Conservation (phyloP, 2,888 invertebrate species). For the Caradrina clavipalpis region DNA sequence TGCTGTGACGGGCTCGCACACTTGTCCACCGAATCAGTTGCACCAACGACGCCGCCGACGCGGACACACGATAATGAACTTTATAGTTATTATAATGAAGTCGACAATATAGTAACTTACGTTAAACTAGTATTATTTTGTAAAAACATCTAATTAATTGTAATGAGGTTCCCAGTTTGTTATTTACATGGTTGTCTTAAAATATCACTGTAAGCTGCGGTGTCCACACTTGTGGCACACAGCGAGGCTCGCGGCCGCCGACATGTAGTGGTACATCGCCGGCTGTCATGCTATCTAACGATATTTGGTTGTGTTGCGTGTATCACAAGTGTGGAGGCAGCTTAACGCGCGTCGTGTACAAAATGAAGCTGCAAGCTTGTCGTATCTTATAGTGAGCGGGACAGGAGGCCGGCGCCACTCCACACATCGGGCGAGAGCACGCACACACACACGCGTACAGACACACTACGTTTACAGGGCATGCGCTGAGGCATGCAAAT, state of each 20-base stretch:
- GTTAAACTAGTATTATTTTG: too few species aligned
- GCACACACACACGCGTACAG: neutral
- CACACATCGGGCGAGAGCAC: too few species aligned
- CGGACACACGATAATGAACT: neutral
- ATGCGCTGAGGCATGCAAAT: too few species aligned
- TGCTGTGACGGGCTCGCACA: too few species aligned
- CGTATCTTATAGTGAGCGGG: neutral
- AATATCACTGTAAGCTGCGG: neutral
- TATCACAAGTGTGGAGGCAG: neutral
- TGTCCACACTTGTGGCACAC: too few species aligned
- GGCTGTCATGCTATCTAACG: too few species aligned
- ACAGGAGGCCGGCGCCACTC: too few species aligned
- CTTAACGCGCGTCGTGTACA: neutral
- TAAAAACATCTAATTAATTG: neutral
- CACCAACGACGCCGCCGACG: neutral
- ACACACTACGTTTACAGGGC: neutral
- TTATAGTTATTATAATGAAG: neutral
- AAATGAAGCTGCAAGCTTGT: slow-evolving; percentile 6
- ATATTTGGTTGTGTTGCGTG: too few species aligned
- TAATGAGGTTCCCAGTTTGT: neutral
- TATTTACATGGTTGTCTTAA: slow-evolving; percentile 28
- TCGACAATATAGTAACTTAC: neutral
- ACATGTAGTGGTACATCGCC: neutral
- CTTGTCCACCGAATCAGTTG: too few species aligned
- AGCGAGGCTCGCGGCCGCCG: too few species aligned